Base-by-base conservation (phyloP, 2,888 invertebrate species). In the Aricia artaxerxes region DNA sequence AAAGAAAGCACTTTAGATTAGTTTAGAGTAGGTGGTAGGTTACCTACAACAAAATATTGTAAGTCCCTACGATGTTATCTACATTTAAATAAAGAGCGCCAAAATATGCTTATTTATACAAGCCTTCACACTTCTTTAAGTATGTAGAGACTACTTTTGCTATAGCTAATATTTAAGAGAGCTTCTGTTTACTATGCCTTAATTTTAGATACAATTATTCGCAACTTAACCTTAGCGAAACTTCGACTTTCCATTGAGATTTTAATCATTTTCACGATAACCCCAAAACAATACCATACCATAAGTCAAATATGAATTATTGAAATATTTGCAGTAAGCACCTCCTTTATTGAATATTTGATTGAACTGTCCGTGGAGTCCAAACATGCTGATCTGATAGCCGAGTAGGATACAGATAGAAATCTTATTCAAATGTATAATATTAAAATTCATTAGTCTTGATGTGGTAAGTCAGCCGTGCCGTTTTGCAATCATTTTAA, bases 311-410 rank as follows among this genome's bases (percentile, higher is more conserved):
- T 53, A 24, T 73, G 69, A 78, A 78, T 78, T 78, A 78, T 69
- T 78, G 35, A 78, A 40, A 73, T 73, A 79, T 72, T 60, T 38
- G 73, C 53, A 78, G 57, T 79, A 79, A 40, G 31, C 73, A 61
- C 61, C 78, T 75, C 78, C 44, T 61, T 78, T 73, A 79, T 57
- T 73, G 75, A 75, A 79, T 75, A 60, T 79, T 78, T 78, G 78
- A 78, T 60, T 73, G 57, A 44, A 38, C 78, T 60, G 57, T 40
- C 78, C 60, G 57, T 78, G 53, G 53, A 57, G 53, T 57, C 53
- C 16, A 57, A 57, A 73, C 40, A 73, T 38, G 78, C 60, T 73
- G 72, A 73, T 73, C 73, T 60, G 78, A 78, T 78, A 78, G 73
- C 78, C 78, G 73, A 57, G 73, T 78, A 73, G 60, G 38, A 38